Percentiles rank a stretch among this genome's conserved stretches.
phyloP scores from a whole-genome alignment of 2,888 invertebrate species.

The Fragum whitleyi region DNA sequence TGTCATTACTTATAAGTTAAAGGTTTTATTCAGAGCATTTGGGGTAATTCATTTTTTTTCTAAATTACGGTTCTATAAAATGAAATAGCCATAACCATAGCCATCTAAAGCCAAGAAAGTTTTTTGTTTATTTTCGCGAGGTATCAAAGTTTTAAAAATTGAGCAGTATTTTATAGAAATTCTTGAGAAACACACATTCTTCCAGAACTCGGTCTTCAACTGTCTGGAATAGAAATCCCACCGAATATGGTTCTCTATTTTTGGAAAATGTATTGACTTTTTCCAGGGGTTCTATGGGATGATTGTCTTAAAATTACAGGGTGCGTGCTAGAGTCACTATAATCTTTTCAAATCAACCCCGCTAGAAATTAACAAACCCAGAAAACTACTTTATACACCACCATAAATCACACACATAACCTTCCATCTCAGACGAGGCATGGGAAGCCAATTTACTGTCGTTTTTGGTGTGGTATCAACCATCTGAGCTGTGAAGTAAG shows the following conservation, averaged over 20 bases:
- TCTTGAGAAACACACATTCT: not conserved
- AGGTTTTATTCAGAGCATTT: no score
- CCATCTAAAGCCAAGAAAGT: no score
- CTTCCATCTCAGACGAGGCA: slow-evolving; percentile 1
- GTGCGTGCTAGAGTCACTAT: slow-evolving; percentile 1
- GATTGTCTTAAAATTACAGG: slow-evolving; percentile 1
- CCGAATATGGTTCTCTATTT: not conserved
- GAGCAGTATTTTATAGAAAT: no score
- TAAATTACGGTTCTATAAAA: no score
- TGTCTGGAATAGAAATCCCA: not conserved
- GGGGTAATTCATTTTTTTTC: no score
- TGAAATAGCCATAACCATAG: no score
- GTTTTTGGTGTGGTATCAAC: no score
- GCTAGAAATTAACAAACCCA: not conserved
- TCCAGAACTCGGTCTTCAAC: not conserved
- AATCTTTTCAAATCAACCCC: slow-evolving; percentile 2
- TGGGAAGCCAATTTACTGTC: not conserved
- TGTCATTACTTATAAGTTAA: no score
- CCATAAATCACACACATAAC: slow-evolving; percentile 1
- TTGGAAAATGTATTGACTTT: not conserved
- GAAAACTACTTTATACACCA: slow-evolving; percentile 10
- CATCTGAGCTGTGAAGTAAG: no score
- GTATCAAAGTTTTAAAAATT: no score
- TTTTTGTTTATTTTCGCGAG: no score
- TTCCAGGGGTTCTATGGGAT: not conserved